Conservation (phyloP, 37 sponge, comb jelly and placozoan genomes). For the Halisarca cf. caerulea region DNA sequence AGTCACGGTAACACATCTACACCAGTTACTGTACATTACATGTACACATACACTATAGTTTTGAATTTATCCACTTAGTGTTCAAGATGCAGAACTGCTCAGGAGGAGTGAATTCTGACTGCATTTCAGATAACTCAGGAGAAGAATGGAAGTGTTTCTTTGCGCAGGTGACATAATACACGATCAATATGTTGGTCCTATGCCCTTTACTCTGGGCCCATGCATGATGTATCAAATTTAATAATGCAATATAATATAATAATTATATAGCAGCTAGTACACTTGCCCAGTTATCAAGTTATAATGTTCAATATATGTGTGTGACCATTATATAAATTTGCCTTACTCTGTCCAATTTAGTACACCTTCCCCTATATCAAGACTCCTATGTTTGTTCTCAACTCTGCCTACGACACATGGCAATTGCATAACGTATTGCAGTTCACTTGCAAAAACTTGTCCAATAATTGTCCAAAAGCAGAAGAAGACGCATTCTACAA, state of each 20-base stretch:
- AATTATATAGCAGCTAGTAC: too few species aligned
- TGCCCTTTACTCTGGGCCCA: not conserved
- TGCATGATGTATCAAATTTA: too few species aligned
- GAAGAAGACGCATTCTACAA: conserved; percentile 49
- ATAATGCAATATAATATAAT: too few species aligned
- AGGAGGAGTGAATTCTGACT: conserved; percentile 67
- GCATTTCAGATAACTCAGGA: conserved; percentile 32
- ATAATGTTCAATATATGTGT: too few species aligned
- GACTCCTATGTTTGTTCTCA: conserved; percentile 67
- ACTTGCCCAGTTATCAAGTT: too few species aligned
- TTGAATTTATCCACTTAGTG: too few species aligned
- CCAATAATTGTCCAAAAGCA: conserved; percentile 45
- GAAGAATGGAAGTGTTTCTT: conserved; percentile 78
- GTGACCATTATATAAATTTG: too few species aligned
- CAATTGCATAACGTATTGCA: conserved; percentile 56
- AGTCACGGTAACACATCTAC: too few species aligned
- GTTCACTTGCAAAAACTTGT: conserved; percentile 56
- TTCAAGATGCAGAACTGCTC: conserved; percentile 61
- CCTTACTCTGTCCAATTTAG: conserved; percentile 37
- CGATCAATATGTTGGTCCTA: too few species aligned
- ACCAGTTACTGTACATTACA: too few species aligned
- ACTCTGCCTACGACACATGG: conserved; percentile 76
- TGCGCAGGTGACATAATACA: conserved; percentile 79
- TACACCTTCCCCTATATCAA: conserved; percentile 75
- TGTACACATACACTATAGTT: too few species aligned